Evolutionary conservation across 2,888 invertebrate species (phyloP), one percentile per base, ranked within the genome.

Genomic region (Elegia similella): DNA sequence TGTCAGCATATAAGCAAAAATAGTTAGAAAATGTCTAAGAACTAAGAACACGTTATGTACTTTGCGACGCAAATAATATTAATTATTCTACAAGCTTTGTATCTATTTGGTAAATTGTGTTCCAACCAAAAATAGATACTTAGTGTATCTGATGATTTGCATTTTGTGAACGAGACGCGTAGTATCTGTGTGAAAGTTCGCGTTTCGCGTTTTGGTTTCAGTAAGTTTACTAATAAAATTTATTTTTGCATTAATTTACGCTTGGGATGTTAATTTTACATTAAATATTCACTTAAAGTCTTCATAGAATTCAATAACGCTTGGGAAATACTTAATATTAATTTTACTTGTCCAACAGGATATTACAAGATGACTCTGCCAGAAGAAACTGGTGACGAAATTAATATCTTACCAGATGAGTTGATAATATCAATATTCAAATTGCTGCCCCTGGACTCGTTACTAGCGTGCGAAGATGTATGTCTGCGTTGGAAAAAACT

Each of bases 391-490:
- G 57, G 52, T 54, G 66, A 62, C 17, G 59, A 59, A 47, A 76
- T 84, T n/a, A 66, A 82, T 61, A 59, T 64, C 53, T 69, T 92
- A 56, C 92, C 92, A 12, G 82, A 88, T 62, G 92, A 92, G 67
- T 66, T 92, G 55, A 56, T 92, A 42, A 69, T 88, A 48, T 65
- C 72, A 46, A 83, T 92, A 61, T 88, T 92, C 60, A 83, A 80
- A 70, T 76, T 70, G 61, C 71, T 92, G 60, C 72, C 86, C 1
- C 53, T 90, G 42, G 82, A 88, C 10, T 70, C 78, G 1, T 62
- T 91, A 56, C 62, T 90, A 13, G 63, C 64, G 7, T 87, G 88
- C 64, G 86, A 87, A 63, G 68, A 70, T 42, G 91, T 92, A 1
- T 86, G 85, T 61, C 74, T 62, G 17, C 75, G 80, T 1, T 92